These are phyloP conservation scores for Xyliphius kryptos DNA, from an alignment of 2,113 vertebrate genomes.

Conservation along the genomic window DNA sequence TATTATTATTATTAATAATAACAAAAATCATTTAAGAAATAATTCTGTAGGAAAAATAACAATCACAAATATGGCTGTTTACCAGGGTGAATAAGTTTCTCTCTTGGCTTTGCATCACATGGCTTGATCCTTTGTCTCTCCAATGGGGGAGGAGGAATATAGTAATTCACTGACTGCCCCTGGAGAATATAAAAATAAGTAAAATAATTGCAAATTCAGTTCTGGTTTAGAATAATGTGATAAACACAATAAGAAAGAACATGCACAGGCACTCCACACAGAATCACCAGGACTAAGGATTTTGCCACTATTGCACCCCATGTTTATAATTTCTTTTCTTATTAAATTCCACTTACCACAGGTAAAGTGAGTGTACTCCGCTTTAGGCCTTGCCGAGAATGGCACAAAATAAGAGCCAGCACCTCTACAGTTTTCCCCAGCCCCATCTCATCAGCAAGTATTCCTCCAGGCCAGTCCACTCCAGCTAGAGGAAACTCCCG, in stretches of 20 bases:
- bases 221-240: too few species aligned
- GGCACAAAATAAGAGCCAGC: slow-evolving; percentile 86
- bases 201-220: too few species aligned
- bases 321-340: too few species aligned
- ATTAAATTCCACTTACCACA: slow-evolving; percentile 64
- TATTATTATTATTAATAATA: too few species aligned
- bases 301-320: too few species aligned
- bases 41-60: too few species aligned
- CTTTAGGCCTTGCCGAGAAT: slow-evolving; percentile 74
- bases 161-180: slow-evolving; percentile 87
- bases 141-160: slow-evolving; percentile 78
- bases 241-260: too few species aligned
- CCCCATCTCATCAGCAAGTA: slow-evolving; percentile 97
- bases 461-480: slow-evolving; percentile 87
- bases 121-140: slow-evolving; percentile 64
- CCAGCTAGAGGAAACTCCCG: slow-evolving; percentile 79
- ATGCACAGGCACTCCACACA: too few species aligned
- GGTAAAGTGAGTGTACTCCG: slow-evolving; percentile 76
- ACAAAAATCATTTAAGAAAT: too few species aligned
- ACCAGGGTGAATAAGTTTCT: slow-evolving; percentile 84
- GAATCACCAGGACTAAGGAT: too few species aligned
- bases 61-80: slow-evolving; percentile 51
- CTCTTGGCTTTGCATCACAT: slow-evolving; percentile 71
- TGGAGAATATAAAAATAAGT: too few species aligned
- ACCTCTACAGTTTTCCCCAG: slow-evolving; percentile 97